Conservation (phyloP, 2,113 vertebrate genomes). For the Bagarius yarrelli region DNA sequence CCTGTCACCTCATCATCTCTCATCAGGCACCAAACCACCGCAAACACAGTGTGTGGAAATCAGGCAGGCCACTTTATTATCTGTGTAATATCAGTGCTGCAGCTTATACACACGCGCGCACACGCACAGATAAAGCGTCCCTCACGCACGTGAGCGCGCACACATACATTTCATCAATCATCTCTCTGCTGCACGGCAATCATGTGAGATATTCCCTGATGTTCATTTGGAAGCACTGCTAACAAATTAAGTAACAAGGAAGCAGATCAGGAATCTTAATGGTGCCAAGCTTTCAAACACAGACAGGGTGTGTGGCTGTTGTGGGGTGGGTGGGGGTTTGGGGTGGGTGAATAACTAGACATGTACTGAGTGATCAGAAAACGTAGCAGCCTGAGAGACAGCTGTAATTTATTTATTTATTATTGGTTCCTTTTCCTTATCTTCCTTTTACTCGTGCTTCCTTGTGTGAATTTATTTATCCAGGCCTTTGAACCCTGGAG, state of each 20-base stretch:
- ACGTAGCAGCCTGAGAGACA: constrained; percentile 32
- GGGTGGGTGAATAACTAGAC: constrained; percentile 38
- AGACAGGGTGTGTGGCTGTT: background rate
- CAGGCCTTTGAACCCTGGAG: constrained; percentile 66
- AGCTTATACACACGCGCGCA: constrained; percentile 23
- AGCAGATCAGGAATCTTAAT: constrained; percentile 47
- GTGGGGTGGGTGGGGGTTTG: background rate
- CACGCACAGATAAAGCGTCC: constrained; percentile 5
- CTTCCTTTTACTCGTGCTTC: constrained; percentile 33
- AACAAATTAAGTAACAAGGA: constrained; percentile 46
- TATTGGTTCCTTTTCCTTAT: constrained; percentile 50
- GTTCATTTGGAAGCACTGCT: constrained; percentile 45
- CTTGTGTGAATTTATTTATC: constrained; percentile 62
- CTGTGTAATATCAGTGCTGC: constrained; percentile 38
- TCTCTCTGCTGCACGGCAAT: constrained; percentile 5
- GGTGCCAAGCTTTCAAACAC: constrained; percentile 33
- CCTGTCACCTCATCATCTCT: constrained; percentile 55
- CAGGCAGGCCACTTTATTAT: constrained; percentile 51
- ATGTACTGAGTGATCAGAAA: constrained; percentile 39
- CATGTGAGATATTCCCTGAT: constrained; percentile 28
- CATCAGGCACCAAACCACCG: constrained; percentile 45
- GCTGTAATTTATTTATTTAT: constrained; percentile 32
- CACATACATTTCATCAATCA: constrained; percentile 10
- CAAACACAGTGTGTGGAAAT: constrained; percentile 47
- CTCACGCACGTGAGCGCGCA: constrained; percentile 23